Evolutionary conservation across 2,797 vertebrate genomes (phyloP).

Genomic region (Spinus olivaceus): DNA sequence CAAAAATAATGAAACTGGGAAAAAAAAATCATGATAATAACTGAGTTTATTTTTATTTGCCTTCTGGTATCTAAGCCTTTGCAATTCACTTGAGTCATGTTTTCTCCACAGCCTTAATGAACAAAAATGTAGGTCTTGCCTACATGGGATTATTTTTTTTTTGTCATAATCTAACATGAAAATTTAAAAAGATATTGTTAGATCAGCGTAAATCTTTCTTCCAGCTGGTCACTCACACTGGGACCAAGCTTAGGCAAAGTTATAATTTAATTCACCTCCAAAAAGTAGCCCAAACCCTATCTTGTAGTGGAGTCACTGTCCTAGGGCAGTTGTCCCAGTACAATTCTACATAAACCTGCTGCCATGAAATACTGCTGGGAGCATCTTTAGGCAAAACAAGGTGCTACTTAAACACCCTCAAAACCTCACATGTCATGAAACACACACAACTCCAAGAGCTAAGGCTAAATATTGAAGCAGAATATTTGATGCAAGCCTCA

Average conservation of each 20-base stretch:
- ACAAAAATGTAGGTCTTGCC: slow-evolving; percentile 50
- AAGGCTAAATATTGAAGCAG: neutral
- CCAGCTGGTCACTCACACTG: neutral
- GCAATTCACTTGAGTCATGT: slow-evolving; percentile 17
- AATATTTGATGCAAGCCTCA: neutral
- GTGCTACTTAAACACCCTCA: neutral
- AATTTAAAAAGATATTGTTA: neutral
- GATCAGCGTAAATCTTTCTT: neutral
- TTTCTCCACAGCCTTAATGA: neutral
- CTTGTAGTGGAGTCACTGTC: neutral
- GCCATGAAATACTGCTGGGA: neutral
- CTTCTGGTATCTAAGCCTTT: slow-evolving; percentile 34
- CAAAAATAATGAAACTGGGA: slow-evolving; percentile 20
- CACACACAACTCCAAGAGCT: neutral
- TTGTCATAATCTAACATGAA: neutral
- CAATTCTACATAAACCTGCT: neutral
- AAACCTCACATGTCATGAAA: neutral
- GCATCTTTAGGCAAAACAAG: neutral
- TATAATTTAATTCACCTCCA: neutral
- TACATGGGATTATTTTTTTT: neutral
- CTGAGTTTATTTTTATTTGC: slow-evolving; percentile 50
- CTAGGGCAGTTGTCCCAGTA: neutral
- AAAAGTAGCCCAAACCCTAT: neutral
- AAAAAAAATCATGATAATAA: neutral
- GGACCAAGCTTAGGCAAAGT: neutral